phyloP scores from a whole-genome alignment of 2,888 invertebrate species.

The Drosophila fulvimacula region DNA sequence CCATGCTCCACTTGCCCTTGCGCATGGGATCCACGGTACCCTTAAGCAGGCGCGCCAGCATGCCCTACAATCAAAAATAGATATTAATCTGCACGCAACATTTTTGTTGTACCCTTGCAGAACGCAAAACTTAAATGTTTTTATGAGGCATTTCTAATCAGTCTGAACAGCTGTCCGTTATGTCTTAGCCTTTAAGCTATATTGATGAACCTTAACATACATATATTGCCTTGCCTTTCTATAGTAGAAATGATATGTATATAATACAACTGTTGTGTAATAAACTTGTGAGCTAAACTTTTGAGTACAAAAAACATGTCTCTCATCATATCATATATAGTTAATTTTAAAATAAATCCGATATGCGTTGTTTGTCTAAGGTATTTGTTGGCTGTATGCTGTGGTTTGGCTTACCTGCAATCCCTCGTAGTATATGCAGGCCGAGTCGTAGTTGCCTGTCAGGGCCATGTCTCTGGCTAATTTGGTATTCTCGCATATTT shows the following conservation, averaged over 20 bases:
- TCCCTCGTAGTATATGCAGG: slow-evolving; percentile 86
- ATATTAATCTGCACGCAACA: neutral
- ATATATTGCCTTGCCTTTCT: neutral
- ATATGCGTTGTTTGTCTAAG: too few species aligned
- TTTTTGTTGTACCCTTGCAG: neutral
- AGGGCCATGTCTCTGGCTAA: slow-evolving; percentile 97
- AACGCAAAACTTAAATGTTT: too few species aligned
- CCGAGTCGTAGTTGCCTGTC: slow-evolving; percentile 97
- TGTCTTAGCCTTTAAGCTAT: neutral
- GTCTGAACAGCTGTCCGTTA: neutral
- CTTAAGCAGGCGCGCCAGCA: slow-evolving; percentile 93
- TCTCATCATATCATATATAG: too few species aligned
- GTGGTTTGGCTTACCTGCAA: slow-evolving; percentile 45
- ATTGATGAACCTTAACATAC: slow-evolving; percentile 9
- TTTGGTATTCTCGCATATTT: slow-evolving; percentile 97
- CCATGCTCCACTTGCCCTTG: slow-evolving; percentile 96
- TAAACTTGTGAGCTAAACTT: neutral
- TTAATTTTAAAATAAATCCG: too few species aligned
- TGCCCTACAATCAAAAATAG: slow-evolving; percentile 87
- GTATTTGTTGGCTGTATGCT: slow-evolving; percentile 9
- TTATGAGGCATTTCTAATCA: neutral
- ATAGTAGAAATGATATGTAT: neutral
- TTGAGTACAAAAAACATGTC: too few species aligned
- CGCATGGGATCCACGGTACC: slow-evolving; percentile 92
- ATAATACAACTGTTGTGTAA: neutral